Evolutionary conservation across 1,140 invertebrate species (phyloP), one percentile per base, ranked within the genome.

Genomic region (Neotoxoptera formosana): DNA sequence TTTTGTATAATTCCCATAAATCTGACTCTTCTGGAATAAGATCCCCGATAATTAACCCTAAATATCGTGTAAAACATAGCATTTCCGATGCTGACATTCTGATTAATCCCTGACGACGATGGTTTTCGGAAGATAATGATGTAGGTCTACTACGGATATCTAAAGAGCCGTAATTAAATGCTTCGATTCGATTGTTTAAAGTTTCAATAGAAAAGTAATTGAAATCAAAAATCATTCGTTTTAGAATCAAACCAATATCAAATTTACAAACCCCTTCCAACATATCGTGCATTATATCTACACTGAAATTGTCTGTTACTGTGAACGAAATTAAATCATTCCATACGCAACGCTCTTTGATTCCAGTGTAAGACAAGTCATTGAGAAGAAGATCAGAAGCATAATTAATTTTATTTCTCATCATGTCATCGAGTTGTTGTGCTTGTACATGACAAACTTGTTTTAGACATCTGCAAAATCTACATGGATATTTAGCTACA

Each of bases 401-500:
- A 41, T 93, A 93, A 87, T 86, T 93, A 41, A 53, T 23, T 34
- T 30, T 51, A 87, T 93, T 36, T 56, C 92, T 84, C 20, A 93
- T 23, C 8, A 14, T 47, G 7, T 30, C 2, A 20, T 48, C 23
- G 20, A 86, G 23, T 56, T 93, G 76, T 36, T 51, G 21, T 21
- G 51, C 25, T 34, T 76, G 53, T 11, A 4, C 36, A 17, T 88
- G 7, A 83, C 86, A 90, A 51, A 34, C 30, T 76, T 90, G 14
- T 94, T 94, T 94, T 11, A 86, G 25, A 47, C 87, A n/a, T 84
- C 93, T 86, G 56, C 94, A 94, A 93, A 94, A 94, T 93, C 94
- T 91, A 93, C 94, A 94, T 81, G 93, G 94, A 88, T 83, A 90
- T 36, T 88, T 86, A 20, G 93, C 88, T 90, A 87, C 89, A 91